A percentile compares a stretch with the other conserved stretches of the same genome.
Evolutionary conservation across 2,888 invertebrate genomes (phyloP).

Genomic region (Trisateles emortualis): DNA sequence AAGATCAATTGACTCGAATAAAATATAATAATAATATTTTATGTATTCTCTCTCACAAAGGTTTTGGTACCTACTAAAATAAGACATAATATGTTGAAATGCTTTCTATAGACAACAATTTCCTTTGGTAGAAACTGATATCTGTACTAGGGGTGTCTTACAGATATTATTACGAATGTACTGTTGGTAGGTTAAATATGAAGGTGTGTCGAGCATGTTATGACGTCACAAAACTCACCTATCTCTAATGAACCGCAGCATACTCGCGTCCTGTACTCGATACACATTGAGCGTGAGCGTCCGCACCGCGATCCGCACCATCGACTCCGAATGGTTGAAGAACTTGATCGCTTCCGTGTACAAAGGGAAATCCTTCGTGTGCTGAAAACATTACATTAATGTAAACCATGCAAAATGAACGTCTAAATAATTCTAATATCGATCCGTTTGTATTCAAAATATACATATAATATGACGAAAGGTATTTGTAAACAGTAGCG

Average conservation of each 20-base stretch:
- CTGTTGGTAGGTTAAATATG: too few relatives aligned
- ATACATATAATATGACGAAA: neutral
- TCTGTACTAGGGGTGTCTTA: too few relatives aligned
- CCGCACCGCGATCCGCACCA: constrained; percentile 99
- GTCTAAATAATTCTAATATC: neutral
- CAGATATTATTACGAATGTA: too few relatives aligned
- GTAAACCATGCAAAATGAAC: neutral
- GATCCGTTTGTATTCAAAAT: neutral
- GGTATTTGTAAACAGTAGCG: too few relatives aligned
- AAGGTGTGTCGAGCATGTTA: neutral
- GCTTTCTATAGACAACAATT: too few relatives aligned
- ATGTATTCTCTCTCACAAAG: too few relatives aligned
- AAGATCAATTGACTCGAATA: too few relatives aligned
- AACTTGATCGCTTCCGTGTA: constrained; percentile 99
- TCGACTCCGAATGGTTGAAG: constrained; percentile 99
- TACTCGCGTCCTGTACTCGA: constrained; percentile 96
- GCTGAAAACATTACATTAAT: constrained; percentile 81
- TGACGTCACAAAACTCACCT: constrained; percentile 73
- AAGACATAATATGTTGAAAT: too few relatives aligned
- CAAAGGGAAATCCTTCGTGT: constrained; percentile 99
- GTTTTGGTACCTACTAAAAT: too few relatives aligned
- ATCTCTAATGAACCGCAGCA: constrained; percentile 98
- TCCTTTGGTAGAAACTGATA: too few relatives aligned
- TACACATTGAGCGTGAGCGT: constrained; percentile 99
- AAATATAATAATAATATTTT: too few relatives aligned